phyloP scores from a whole-genome alignment of 2,797 vertebrate genomes.

The Microctenopoma steveboyesi region DNA sequence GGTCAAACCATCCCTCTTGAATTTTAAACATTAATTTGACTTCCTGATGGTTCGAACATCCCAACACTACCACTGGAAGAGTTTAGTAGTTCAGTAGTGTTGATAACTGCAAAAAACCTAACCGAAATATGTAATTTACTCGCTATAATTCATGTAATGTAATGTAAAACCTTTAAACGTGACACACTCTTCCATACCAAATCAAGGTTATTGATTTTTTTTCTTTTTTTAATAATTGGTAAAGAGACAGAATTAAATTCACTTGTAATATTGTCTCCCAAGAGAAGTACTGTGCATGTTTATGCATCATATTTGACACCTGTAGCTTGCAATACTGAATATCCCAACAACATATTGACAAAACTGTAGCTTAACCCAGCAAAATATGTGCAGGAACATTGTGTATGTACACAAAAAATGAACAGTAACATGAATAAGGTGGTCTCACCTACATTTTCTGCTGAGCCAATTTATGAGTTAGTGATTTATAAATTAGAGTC shows the following conservation, averaged over 20 bases:
- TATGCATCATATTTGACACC: slow-evolving; percentile 17
- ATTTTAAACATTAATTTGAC: neutral
- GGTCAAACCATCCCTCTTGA: neutral
- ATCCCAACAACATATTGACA: neutral
- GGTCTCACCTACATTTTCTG: too few relatives aligned
- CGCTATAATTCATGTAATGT: neutral
- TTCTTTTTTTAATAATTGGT: too few relatives aligned
- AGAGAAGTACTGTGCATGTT: slow-evolving; percentile 6
- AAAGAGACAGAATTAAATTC: too few relatives aligned
- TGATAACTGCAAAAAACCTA: neutral
- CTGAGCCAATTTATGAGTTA: too few relatives aligned
- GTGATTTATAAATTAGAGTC: too few relatives aligned
- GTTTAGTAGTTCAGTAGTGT: neutral
- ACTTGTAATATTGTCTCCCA: too few relatives aligned
- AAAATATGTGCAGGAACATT: neutral
- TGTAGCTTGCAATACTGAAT: neutral
- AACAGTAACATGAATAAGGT: too few relatives aligned
- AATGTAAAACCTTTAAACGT: neutral
- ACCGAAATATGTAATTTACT: neutral
- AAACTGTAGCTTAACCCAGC: neutral
- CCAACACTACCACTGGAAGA: too few relatives aligned
- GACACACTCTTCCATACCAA: neutral
- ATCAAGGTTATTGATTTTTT: slow-evolving; percentile 10
- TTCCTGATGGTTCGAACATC: neutral
- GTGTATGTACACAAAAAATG: too few relatives aligned